Conservation (phyloP, 2,888 invertebrate species). For the Copidosoma aretas region DNA sequence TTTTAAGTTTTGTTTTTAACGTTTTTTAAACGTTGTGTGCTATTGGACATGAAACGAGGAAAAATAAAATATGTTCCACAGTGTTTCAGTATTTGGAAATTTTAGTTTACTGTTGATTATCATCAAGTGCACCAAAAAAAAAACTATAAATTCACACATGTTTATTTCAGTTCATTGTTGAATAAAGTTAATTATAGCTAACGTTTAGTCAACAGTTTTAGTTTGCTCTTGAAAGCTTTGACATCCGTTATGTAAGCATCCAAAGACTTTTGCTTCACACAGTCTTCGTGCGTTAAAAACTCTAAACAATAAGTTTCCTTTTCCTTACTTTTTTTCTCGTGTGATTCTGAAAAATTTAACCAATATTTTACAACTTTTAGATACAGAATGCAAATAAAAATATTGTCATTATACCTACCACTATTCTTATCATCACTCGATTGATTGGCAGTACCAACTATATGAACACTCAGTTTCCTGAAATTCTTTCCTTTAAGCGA, state of each 20-base stretch:
- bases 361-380: slow-evolving; percentile 8
- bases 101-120: too few relatives aligned
- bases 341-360: not conserved
- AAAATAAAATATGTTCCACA: too few relatives aligned
- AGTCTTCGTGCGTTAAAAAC: slow-evolving; percentile 45
- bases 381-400: not conserved
- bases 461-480: slow-evolving; percentile 56
- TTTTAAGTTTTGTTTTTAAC: too few relatives aligned
- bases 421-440: slow-evolving; percentile 6
- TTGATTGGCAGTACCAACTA: slow-evolving; percentile 47
- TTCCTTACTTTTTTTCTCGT: slow-evolving; percentile 39
- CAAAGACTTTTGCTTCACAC: slow-evolving; percentile 33
- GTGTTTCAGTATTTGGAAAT: too few relatives aligned
- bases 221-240: slow-evolving; percentile 47
- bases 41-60: too few relatives aligned
- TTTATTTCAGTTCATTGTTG: too few relatives aligned
- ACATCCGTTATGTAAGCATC: slow-evolving; percentile 49
- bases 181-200: slow-evolving; percentile 21
- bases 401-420: not conserved
- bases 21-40: too few relatives aligned
- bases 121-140: too few relatives aligned
- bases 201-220: slow-evolving; percentile 47
- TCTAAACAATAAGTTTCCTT: not conserved
- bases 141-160: too few relatives aligned
- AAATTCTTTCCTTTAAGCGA: slow-evolving; percentile 48